These are phyloP conservation scores for Ariolimax columbianus DNA, from an alignment of 2,888 invertebrate species.

Conservation along the genomic window DNA sequence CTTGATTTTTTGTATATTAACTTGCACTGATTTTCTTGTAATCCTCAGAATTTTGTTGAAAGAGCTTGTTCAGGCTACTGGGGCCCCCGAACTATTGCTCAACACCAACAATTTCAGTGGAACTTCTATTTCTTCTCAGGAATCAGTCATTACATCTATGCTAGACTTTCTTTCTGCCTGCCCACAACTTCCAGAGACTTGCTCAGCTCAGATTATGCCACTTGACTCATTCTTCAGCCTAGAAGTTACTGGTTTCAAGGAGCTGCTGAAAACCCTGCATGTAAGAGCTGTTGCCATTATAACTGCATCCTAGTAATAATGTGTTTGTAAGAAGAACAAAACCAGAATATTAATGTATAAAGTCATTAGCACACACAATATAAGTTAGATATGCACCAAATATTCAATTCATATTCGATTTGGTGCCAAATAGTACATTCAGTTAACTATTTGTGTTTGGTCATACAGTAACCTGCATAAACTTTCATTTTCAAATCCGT, in stretches of 20 bases:
- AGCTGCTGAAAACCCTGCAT: slow-evolving; percentile 58
- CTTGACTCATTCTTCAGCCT: slow-evolving; percentile 71
- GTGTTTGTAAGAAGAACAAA: not conserved
- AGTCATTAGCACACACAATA: not conserved
- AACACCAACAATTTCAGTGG: slow-evolving; percentile 11
- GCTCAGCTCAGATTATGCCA: slow-evolving; percentile 70
- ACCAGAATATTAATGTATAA: not conserved
- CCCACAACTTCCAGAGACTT: slow-evolving; percentile 66
- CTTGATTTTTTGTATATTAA: not conserved
- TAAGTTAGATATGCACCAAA: too few relatives aligned
- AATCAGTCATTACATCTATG: slow-evolving; percentile 58
- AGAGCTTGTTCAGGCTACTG: slow-evolving; percentile 70
- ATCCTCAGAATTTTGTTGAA: slow-evolving; percentile 61
- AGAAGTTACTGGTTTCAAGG: slow-evolving; percentile 66
- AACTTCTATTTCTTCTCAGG: not conserved
- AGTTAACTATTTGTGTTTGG: too few relatives aligned
- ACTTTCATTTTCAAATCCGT: too few relatives aligned
- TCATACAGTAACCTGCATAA: too few relatives aligned
- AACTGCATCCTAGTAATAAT: not conserved
- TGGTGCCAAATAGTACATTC: too few relatives aligned
- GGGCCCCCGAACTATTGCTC: slow-evolving; percentile 70
- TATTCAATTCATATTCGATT: too few relatives aligned
- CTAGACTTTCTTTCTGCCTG: slow-evolving; percentile 60
- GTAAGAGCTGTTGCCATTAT: slow-evolving; percentile 2
- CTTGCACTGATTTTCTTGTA: not conserved